Conservation (phyloP, 2,113 vertebrate genomes). For the Pedetes capensis region DNA sequence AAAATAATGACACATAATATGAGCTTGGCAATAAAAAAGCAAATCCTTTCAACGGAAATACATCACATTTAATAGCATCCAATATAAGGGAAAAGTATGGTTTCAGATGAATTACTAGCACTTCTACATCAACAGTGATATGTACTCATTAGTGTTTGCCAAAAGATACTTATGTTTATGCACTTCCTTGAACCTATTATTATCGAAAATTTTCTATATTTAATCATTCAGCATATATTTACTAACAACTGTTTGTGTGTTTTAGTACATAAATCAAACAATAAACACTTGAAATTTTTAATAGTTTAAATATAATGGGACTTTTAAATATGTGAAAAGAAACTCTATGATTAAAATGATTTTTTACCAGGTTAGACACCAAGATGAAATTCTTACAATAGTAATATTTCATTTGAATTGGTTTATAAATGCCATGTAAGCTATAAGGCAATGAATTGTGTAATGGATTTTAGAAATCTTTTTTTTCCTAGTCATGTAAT, state of each 20-base stretch:
- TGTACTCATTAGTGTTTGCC: neutral
- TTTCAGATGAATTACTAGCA: conserved; percentile 26
- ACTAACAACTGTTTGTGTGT: conserved; percentile 32
- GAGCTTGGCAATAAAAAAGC: conserved; percentile 52
- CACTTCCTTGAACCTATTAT: conserved; percentile 5
- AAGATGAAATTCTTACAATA: conserved; percentile 65
- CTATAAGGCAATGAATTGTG: conserved; percentile 71
- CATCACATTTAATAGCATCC: conserved; percentile 34
- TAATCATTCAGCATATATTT: conserved; percentile 43
- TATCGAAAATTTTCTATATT: conserved; percentile 30
- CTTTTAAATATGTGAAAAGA: conserved; percentile 36
- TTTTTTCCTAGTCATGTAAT: conserved; percentile 32
- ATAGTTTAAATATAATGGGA: conserved; percentile 38
- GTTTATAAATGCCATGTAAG: conserved; percentile 72
- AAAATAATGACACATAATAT: conserved; percentile 66
- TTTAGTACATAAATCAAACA: conserved; percentile 3
- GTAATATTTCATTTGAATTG: conserved; percentile 73
- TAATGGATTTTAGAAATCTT: conserved; percentile 68
- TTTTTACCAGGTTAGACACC: conserved; percentile 61
- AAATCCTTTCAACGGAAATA: conserved; percentile 44
- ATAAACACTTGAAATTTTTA: conserved; percentile 28
- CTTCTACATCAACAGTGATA: conserved; percentile 9
- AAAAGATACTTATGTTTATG: conserved; percentile 18
- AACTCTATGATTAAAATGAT: conserved; percentile 51
- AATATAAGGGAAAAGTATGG: conserved; percentile 2